Evolutionary conservation across 1,140 invertebrate genomes (phyloP).

Genomic region (Holotrichia oblita): DNA sequence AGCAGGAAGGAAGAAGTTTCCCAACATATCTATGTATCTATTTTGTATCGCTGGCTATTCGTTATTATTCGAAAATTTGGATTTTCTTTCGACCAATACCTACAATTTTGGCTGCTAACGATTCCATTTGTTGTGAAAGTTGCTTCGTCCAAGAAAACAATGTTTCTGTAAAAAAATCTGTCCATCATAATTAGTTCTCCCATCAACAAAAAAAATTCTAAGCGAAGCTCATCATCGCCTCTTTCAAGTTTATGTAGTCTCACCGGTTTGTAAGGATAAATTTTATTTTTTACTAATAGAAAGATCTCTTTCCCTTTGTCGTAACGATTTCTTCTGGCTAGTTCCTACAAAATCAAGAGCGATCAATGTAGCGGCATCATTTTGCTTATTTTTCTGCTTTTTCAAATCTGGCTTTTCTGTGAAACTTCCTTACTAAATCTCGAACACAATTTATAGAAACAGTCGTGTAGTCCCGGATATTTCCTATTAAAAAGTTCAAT

Average conservation of each 20-base stretch:
- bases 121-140: neutral
- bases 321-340: neutral
- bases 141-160: neutral
- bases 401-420: neutral
- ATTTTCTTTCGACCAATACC: neutral
- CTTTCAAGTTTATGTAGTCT: neutral
- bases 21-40: neutral
- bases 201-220: too few species aligned
- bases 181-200: neutral
- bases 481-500: too few species aligned
- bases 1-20: neutral
- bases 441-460: too few species aligned
- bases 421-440: neutral
- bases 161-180: neutral
- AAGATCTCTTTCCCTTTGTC: neutral
- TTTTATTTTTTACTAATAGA: too few species aligned
- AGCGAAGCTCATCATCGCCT: neutral
- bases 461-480: too few species aligned
- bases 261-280: neutral
- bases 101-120: neutral
- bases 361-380: neutral
- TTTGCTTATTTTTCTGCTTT: neutral
- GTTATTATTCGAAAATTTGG: neutral
- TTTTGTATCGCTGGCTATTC: constrained; percentile 9
- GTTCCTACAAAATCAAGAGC: neutral